Evolutionary conservation across 2,113 vertebrate species (phyloP).

Genomic region (Amphiprion ocellaris): DNA sequence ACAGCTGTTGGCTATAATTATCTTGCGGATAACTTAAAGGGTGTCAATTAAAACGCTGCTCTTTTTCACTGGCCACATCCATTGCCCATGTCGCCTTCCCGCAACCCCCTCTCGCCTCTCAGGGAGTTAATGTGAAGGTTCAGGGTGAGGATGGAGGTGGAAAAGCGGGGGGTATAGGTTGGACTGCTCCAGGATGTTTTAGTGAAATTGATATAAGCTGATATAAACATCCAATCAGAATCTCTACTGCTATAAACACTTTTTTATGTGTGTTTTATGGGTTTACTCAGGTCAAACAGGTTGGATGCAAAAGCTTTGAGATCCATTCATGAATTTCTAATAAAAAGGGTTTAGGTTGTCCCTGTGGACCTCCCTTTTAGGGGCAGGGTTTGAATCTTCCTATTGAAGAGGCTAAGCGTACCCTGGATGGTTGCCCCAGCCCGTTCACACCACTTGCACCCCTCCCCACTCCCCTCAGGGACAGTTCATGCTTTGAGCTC

Average conservation of each 20-base stretch:
- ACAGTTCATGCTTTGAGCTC: slow-evolving; percentile 45
- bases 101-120: slow-evolving; percentile 16
- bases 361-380: slow-evolving; percentile 35
- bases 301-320: slow-evolving; percentile 6
- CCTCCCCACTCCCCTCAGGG: slow-evolving; percentile 42
- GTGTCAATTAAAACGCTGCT: slow-evolving; percentile 80
- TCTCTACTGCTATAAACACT: background rate
- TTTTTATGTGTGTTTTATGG: slow-evolving; percentile 17
- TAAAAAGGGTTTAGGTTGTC: slow-evolving; percentile 22
- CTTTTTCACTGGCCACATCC: slow-evolving; percentile 59
- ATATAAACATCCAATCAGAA: slow-evolving; percentile 36
- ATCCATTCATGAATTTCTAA: slow-evolving; percentile 58
- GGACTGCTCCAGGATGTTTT: slow-evolving; percentile 38
- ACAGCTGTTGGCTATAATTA: slow-evolving; percentile 84
- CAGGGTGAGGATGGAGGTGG: slow-evolving; percentile 53
- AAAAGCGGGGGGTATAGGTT: slow-evolving; percentile 1
- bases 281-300: background rate
- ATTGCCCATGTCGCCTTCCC: slow-evolving; percentile 11
- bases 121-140: slow-evolving; percentile 64
- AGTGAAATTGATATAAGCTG: slow-evolving; percentile 23
- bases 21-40: slow-evolving; percentile 82
- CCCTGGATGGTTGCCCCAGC: slow-evolving; percentile 50
- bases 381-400: slow-evolving; percentile 48
- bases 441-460: slow-evolving; percentile 41
- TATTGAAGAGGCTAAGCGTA: slow-evolving; percentile 59